These are phyloP conservation scores for Trachelus iudaicus DNA, from an alignment of 2,888 invertebrate genomes.

Conservation along the genomic window DNA sequence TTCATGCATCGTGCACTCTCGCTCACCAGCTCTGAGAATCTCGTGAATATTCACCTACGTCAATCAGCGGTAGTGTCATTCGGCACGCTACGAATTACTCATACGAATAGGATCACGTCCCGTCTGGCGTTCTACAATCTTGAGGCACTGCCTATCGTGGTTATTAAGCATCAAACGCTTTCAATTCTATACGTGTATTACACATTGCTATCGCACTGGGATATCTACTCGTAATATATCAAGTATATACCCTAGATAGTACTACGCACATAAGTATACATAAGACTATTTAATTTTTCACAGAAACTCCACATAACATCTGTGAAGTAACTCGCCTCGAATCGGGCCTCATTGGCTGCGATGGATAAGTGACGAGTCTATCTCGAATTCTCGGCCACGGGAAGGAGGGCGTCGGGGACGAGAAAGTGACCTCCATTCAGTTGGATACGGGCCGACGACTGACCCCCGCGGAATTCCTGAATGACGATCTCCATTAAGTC, in stretches of 20 bases:
- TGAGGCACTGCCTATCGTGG: not conserved
- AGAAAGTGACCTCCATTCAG: conserved; percentile 11
- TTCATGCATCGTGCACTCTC: not conserved
- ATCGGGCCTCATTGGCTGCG: not conserved
- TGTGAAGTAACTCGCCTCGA: not conserved
- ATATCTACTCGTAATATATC: not conserved
- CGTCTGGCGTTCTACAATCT: not conserved
- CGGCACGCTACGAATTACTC: not conserved
- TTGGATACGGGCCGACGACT: not conserved
- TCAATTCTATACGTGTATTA: not conserved
- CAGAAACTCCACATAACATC: not conserved
- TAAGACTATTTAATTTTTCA: not conserved
- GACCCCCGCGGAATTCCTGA: conserved; percentile 1
- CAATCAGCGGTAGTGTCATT: not conserved
- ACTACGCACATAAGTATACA: not conserved
- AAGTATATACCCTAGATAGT: not conserved
- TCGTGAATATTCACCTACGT: not conserved
- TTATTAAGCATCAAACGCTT: not conserved
- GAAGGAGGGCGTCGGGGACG: not conserved
- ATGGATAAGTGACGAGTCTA: not conserved
- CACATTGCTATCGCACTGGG: not conserved
- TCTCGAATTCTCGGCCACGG: not conserved
- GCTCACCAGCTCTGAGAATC: not conserved
- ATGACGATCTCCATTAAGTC: not conserved
- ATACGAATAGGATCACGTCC: not conserved